phyloP scores from a whole-genome alignment of 2,113 vertebrate genomes.

The Chloebia gouldiae region DNA sequence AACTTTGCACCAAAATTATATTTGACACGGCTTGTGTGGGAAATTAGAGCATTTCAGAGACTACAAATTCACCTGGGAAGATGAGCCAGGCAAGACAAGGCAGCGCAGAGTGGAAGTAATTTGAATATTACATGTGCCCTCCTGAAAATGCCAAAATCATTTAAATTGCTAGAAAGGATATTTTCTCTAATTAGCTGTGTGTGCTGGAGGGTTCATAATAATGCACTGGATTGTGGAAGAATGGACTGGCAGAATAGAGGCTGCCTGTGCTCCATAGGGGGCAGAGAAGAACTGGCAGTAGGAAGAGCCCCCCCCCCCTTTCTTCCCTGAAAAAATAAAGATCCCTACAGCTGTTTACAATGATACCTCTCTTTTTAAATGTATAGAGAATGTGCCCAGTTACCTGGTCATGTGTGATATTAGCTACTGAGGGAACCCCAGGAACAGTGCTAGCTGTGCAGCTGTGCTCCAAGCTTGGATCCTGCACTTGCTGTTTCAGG shows the following conservation, averaged over 20 bases:
- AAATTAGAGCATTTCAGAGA: conserved; percentile 93
- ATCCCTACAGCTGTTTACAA: background rate
- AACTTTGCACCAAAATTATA: conserved; percentile 95
- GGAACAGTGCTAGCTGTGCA: background rate
- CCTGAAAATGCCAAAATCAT: conserved; percentile 93
- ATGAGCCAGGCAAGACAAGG: conserved; percentile 76
- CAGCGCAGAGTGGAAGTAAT: conserved; percentile 80
- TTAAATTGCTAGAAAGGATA: conserved; percentile 91
- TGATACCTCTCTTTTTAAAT: background rate
- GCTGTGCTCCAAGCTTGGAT: background rate
- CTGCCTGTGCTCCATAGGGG: conserved; percentile 26
- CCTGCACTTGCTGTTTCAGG: background rate
- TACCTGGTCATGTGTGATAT: background rate
- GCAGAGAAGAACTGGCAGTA: conserved; percentile 25
- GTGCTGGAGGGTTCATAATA: conserved; percentile 60
- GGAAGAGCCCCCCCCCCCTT: background rate
- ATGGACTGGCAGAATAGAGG: conserved; percentile 41
- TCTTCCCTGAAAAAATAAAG: background rate
- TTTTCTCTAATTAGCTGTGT: conserved; percentile 66
- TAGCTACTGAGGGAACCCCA: background rate
- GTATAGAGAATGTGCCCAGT: background rate
- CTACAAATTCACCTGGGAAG: conserved; percentile 89
- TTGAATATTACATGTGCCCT: conserved; percentile 94
- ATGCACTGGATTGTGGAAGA: conserved; percentile 28
- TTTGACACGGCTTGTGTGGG: conserved; percentile 91